Evolutionary conservation across 2,797 vertebrate species (phyloP).

Genomic region (Petrocephalus sullivani): DNA sequence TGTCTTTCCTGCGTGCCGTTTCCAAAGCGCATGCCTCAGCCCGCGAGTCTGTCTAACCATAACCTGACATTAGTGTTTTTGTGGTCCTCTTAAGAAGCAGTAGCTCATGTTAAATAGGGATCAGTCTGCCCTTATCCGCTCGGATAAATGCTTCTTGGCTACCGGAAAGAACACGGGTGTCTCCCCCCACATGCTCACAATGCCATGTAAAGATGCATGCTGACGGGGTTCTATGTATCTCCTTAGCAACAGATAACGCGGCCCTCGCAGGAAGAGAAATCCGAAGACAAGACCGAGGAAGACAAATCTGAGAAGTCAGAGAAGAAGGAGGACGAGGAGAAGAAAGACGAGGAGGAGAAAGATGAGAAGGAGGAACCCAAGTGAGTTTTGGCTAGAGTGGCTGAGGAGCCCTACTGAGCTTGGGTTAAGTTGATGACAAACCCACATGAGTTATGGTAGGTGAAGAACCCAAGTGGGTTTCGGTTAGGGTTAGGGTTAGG

Average conservation of each 20-base stretch:
- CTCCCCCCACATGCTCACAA: neutral
- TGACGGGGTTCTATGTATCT: neutral
- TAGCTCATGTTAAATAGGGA: neutral
- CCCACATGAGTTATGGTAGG: neutral
- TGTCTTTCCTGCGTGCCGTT: neutral
- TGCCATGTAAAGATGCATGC: neutral
- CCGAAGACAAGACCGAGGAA: constrained; percentile 91
- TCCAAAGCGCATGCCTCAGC: neutral
- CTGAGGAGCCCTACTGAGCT: constrained; percentile 85
- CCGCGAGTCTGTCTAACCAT: neutral
- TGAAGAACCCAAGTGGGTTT: neutral
- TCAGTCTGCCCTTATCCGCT: neutral
- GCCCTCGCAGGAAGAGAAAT: constrained; percentile 94
- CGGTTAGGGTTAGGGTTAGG: too few relatives aligned
- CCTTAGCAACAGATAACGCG: constrained; percentile 81
- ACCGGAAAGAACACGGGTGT: neutral
- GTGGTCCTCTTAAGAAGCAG: neutral
- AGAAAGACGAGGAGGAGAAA: constrained; percentile 98
- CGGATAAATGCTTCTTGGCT: too few relatives aligned
- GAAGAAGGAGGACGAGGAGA: constrained; percentile 96
- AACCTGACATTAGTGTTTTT: neutral
- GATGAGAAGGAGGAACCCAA: constrained; percentile 96
- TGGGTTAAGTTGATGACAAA: neutral
- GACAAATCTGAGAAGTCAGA: constrained; percentile 90
- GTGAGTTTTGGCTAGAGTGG: constrained; percentile 55